A percentile compares a stretch with the other conserved stretches of the same genome.
These are phyloP conservation scores for Trichonephila inaurata DNA, from an alignment of 1,140 invertebrate species.

Conservation along the genomic window DNA sequence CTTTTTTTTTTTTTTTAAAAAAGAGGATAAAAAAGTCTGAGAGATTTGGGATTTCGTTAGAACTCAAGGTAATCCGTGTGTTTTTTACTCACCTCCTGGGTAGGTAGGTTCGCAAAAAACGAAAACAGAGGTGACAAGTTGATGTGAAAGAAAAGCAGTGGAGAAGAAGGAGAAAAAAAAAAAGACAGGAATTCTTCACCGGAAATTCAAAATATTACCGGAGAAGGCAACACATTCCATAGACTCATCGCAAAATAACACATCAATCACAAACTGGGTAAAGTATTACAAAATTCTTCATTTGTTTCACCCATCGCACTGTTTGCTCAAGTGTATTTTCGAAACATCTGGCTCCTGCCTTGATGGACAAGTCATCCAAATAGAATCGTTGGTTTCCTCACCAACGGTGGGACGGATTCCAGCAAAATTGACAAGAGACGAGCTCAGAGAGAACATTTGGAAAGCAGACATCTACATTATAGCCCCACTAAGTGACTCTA, in stretches of 20 bases:
- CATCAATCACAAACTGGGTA: conserved; percentile 11
- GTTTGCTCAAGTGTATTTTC: conserved; percentile 36
- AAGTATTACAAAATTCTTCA: conserved; percentile 25
- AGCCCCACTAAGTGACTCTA: not conserved
- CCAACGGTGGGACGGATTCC: conserved; percentile 21
- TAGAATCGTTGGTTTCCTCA: not conserved
- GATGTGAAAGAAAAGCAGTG: not conserved
- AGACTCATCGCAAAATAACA: not conserved
- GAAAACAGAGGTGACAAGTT: too few relatives aligned
- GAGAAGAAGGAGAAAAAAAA: not conserved
- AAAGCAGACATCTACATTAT: conserved; percentile 31
- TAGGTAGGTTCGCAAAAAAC: too few relatives aligned
- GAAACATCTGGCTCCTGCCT: conserved; percentile 15
- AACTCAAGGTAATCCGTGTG: too few relatives aligned
- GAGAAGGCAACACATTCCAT: not conserved
- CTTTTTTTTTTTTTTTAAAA: not conserved
- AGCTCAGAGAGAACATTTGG: conserved; percentile 38
- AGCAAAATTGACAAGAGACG: conserved; percentile 40
- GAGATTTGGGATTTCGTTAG: too few relatives aligned
- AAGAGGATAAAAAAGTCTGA: not conserved
- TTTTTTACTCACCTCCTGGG: too few relatives aligned
- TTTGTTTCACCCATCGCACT: conserved; percentile 40
- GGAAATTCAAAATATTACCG: not conserved
- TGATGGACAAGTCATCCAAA: conserved; percentile 55
- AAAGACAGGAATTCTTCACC: not conserved